Evolutionary conservation across 2,113 vertebrate genomes (phyloP), one percentile per base, ranked within the genome.

Genomic region (Blennius ocellaris): DNA sequence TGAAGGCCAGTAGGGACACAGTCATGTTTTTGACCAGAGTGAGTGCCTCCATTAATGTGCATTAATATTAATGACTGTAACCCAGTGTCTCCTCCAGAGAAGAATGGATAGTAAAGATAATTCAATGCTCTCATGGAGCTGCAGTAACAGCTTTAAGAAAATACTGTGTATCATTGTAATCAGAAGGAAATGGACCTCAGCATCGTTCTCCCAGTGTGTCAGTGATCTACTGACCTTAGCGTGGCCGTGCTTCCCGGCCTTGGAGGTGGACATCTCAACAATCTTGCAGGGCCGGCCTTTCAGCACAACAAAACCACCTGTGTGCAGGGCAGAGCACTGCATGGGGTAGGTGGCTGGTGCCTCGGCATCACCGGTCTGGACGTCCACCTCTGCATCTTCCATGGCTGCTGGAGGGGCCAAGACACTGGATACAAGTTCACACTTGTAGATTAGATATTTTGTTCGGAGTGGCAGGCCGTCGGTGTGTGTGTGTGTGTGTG

Each of bases 251-350:
- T 96, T 96, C 90, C 96, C 96, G 0, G 96, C 96, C 92, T 96
- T 96, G 81, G 96, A 96, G 81, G 96, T 96, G 81, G 95, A 96
- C 96, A 96, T 96, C 92, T 96, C 96, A 30, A 96, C 95, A 44
- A 97, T 97, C 93, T 96, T 96, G 93, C 96, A 96, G 76, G 96
- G 95, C 68, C 95, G 93, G 3, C 93, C 92, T 82, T 96, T 96
- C 80, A 96, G 94, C 88, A 96, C 91, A 55, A 96, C 96, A 38
- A 94, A 95, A 70, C 96, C 96, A 11, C 96, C 96, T 82, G 96
- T 96, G 78, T 95, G 95, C 93, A 96, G 93, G 69, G 95, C 94
- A 15, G 96, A 96, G 89, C 96, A 96, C 85, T 96, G 96, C 95
- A 94, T 94, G 69, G 96, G 96, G 90, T 93, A 96, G 85, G 95